Evolutionary conservation across 2,888 invertebrate genomes (phyloP).

Genomic region (Nephrocerus scutellatus): DNA sequence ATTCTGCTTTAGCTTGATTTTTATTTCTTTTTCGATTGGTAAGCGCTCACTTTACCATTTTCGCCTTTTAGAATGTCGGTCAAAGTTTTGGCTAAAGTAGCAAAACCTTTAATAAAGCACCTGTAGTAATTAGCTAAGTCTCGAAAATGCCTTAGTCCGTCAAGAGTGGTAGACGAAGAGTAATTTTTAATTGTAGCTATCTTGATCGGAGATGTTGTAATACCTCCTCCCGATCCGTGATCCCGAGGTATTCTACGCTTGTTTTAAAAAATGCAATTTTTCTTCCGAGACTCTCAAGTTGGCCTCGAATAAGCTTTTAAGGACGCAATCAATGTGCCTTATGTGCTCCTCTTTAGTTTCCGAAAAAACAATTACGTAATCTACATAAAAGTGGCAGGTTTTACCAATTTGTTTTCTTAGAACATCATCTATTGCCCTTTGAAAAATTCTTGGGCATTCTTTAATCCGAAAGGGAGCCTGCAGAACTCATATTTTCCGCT

Average conservation of each 20-base stretch:
- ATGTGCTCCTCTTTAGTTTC: too few relatives aligned
- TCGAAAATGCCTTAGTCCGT: too few relatives aligned
- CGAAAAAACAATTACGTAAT: too few relatives aligned
- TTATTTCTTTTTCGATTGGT: constrained; percentile 5
- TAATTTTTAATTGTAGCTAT: neutral
- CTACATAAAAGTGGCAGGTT: too few relatives aligned
- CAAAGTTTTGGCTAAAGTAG: neutral
- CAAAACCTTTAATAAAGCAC: neutral
- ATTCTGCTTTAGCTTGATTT: constrained; percentile 7
- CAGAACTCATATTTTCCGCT: constrained; percentile 1
- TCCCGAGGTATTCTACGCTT: too few relatives aligned
- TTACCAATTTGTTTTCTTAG: too few relatives aligned
- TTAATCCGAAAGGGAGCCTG: constrained; percentile 3
- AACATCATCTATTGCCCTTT: neutral
- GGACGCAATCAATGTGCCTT: too few relatives aligned
- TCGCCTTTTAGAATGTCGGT: constrained; percentile 10
- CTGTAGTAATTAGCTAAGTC: neutral
- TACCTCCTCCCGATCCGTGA: neutral
- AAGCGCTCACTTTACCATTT: constrained; percentile 6
- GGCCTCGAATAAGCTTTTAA: too few relatives aligned
- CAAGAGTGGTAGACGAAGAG: neutral
- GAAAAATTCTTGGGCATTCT: constrained; percentile 2
- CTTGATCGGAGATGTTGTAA: neutral
- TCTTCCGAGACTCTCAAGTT: too few relatives aligned
- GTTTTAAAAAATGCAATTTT: too few relatives aligned